Conservation (phyloP, 2,797 vertebrate genomes). For the Neostethus bicornis region DNA sequence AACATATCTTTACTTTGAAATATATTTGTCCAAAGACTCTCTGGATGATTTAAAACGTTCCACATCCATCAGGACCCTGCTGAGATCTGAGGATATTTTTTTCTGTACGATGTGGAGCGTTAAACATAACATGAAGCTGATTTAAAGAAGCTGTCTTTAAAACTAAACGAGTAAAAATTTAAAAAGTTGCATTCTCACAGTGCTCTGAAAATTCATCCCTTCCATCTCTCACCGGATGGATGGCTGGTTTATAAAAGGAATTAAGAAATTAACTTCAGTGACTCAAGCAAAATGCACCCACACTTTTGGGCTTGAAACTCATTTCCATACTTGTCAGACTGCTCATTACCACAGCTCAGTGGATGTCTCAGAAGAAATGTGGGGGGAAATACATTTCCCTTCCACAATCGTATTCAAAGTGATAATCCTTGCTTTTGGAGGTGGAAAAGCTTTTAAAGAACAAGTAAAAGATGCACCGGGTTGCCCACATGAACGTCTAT, state of each 20-base stretch:
- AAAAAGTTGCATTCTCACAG: constrained; percentile 20
- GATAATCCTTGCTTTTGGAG: constrained; percentile 34
- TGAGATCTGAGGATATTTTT: constrained; percentile 7
- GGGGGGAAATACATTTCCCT: constrained; percentile 7
- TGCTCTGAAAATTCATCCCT: constrained; percentile 29
- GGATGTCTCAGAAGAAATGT: constrained; percentile 9
- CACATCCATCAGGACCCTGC: constrained; percentile 1
- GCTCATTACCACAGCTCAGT: constrained; percentile 25
- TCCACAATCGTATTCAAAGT: constrained; percentile 26
- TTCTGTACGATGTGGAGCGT: constrained; percentile 5
- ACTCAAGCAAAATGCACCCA: constrained; percentile 30
- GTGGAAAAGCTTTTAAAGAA: constrained; percentile 15
- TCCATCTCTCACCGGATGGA: constrained; percentile 9
- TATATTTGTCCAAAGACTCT: constrained; percentile 24
- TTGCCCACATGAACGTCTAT: constrained; percentile 36
- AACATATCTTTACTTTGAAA: background rate
- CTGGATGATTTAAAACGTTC: constrained; percentile 6
- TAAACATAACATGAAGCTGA: constrained; percentile 37
- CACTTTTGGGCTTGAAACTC: constrained; percentile 31
- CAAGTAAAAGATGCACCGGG: constrained; percentile 22
- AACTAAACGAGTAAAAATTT: constrained; percentile 37
- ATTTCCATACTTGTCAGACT: constrained; percentile 57
- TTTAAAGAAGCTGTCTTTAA: constrained; percentile 37
- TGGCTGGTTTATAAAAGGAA: constrained; percentile 44
- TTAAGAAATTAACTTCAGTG: constrained; percentile 49